Conservation (phyloP, 2,113 vertebrate genomes). For the Phylloscopus whistleri region DNA sequence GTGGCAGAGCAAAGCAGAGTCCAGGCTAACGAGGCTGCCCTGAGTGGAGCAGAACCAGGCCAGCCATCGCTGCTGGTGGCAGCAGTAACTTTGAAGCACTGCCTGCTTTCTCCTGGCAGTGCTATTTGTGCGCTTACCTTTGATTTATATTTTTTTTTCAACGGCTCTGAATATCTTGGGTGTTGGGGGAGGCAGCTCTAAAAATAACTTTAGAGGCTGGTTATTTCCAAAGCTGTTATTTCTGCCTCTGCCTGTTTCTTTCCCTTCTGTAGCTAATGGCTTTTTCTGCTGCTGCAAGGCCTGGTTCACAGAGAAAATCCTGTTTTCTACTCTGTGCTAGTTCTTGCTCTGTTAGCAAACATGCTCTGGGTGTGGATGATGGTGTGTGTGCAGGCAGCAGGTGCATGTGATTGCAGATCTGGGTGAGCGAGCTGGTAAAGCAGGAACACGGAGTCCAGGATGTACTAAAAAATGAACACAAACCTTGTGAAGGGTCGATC, state of each 20-base stretch:
- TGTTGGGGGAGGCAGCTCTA: constrained; percentile 15
- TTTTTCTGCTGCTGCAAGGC: background rate
- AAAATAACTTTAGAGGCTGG: constrained; percentile 11
- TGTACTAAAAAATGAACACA: background rate
- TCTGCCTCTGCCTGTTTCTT: background rate
- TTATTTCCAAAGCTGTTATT: background rate
- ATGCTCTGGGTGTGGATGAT: background rate
- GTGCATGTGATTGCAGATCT: background rate
- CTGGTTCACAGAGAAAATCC: background rate
- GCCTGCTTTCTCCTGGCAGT: background rate
- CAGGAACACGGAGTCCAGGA: background rate
- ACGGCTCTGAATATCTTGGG: background rate
- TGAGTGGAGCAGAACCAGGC: background rate
- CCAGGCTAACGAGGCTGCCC: background rate
- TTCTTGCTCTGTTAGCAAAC: background rate
- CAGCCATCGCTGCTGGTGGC: background rate
- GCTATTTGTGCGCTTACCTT: background rate
- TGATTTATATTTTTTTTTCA: background rate
- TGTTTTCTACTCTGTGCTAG: background rate
- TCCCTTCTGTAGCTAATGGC: background rate
- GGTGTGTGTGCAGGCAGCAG: background rate
- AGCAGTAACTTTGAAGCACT: background rate
- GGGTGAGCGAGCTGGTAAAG: fast-evolving
- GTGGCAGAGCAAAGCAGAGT: background rate
- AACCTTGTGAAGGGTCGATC: background rate